Evolutionary conservation across 2,797 vertebrate genomes (phyloP).

Genomic region (Thalassophryne amazonica): DNA sequence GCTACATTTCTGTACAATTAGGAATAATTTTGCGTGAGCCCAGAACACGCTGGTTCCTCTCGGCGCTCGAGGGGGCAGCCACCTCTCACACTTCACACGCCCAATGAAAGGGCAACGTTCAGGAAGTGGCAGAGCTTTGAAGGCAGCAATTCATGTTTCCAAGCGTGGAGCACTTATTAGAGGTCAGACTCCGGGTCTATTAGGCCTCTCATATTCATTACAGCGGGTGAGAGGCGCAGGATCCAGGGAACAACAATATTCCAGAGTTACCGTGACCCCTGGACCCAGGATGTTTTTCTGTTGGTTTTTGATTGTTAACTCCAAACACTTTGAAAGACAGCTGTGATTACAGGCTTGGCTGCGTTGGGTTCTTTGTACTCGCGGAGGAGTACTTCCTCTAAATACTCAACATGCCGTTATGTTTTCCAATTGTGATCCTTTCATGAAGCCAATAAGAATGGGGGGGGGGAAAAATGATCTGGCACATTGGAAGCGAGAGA

Average conservation of each 20-base stretch:
- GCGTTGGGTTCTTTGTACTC: slow-evolving; percentile 13
- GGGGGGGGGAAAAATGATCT: no score
- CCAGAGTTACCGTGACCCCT: slow-evolving; percentile 63
- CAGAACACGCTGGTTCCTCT: slow-evolving; percentile 65
- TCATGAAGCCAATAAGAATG: slow-evolving; percentile 21
- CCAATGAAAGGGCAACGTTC: slow-evolving; percentile 58
- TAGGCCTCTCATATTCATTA: slow-evolving; percentile 78
- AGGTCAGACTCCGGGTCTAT: slow-evolving; percentile 72
- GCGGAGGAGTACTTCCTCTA: slow-evolving; percentile 8
- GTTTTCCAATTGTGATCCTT: slow-evolving; percentile 14
- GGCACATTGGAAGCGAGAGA: slow-evolving; percentile 22
- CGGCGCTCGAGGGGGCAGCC: slow-evolving; percentile 63
- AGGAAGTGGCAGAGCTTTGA: slow-evolving; percentile 77
- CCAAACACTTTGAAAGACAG: slow-evolving; percentile 20
- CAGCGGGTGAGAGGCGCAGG: slow-evolving; percentile 65
- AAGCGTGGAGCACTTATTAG: slow-evolving; percentile 73
- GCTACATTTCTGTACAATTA: slow-evolving; percentile 51
- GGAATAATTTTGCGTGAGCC: slow-evolving; percentile 63
- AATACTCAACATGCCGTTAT: slow-evolving; percentile 25
- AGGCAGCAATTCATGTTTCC: slow-evolving; percentile 74
- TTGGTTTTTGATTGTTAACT: slow-evolving; percentile 66
- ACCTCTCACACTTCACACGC: slow-evolving; percentile 60
- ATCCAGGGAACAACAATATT: slow-evolving; percentile 55
- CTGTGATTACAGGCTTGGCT: slow-evolving; percentile 27
- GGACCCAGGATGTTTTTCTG: slow-evolving; percentile 72